Evolutionary conservation across 2,113 vertebrate species (phyloP).

Genomic region (Meriones unguiculatus): DNA sequence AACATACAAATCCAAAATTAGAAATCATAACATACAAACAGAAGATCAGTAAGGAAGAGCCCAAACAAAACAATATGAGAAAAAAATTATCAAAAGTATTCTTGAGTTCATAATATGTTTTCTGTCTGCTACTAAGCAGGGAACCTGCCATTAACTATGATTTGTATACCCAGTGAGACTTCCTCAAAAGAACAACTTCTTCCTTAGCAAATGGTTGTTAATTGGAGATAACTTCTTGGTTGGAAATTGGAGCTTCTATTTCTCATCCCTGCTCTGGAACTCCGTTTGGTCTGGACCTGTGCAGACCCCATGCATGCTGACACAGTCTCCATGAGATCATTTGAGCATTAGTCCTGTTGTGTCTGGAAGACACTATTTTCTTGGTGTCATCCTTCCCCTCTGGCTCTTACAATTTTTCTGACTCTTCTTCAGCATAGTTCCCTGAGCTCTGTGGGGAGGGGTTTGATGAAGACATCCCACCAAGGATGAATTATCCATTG

Average conservation of each 20-base stretch:
- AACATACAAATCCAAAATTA: neutral
- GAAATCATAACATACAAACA: neutral
- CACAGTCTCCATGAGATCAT: neutral
- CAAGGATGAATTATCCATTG: neutral
- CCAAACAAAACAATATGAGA: neutral
- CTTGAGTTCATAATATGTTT: neutral
- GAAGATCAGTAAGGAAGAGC: neutral
- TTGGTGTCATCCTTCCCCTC: neutral
- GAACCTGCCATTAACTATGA: neutral
- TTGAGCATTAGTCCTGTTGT: neutral
- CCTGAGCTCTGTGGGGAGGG: neutral
- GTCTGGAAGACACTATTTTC: neutral
- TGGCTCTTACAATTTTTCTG: neutral
- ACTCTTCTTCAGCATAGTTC: neutral
- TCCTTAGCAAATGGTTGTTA: neutral
- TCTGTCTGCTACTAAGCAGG: neutral
- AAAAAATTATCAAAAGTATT: neutral
- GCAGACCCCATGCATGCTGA: neutral
- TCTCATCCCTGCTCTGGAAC: neutral
- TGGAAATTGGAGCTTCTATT: neutral
- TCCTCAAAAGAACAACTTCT: neutral
- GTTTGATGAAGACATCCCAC: neutral
- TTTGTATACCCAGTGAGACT: neutral
- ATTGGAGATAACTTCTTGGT: neutral
- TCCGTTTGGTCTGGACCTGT: neutral